phyloP scores from a whole-genome alignment of 2,888 invertebrate genomes.

The Caradrina clavipalpis region DNA sequence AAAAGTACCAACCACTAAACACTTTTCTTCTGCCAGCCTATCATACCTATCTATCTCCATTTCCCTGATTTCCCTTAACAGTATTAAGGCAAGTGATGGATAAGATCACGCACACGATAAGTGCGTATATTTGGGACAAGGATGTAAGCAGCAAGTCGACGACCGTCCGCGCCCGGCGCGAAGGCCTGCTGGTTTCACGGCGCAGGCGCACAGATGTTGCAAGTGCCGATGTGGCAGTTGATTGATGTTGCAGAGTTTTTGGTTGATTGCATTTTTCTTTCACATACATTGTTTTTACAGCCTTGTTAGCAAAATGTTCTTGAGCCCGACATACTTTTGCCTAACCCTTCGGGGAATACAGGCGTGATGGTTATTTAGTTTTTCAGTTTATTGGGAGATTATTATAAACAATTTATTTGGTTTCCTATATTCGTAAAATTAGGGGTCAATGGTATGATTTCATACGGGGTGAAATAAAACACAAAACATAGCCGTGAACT shows the following conservation, averaged over 20 bases:
- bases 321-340: too few relatives aligned
- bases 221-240: constrained; percentile 40
- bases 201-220: constrained; percentile 63
- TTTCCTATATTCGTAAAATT: too few relatives aligned
- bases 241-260: background rate
- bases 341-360: too few relatives aligned
- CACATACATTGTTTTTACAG: too few relatives aligned
- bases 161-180: constrained; percentile 79
- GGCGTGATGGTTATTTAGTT: too few relatives aligned
- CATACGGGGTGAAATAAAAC: too few relatives aligned
- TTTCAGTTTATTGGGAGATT: too few relatives aligned
- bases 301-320: too few relatives aligned
- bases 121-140: constrained; percentile 74
- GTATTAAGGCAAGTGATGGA: constrained; percentile 33
- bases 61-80: constrained; percentile 6
- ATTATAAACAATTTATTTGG: too few relatives aligned
- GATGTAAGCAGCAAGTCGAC: constrained; percentile 77
- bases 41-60: constrained; percentile 1
- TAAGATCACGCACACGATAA: constrained; percentile 45
- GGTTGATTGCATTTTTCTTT: background rate
- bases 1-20: too few relatives aligned
- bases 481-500: too few relatives aligned
- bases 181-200: constrained; percentile 80
- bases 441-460: too few relatives aligned
- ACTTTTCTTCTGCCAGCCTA: background rate